Evolutionary conservation across 2,888 invertebrate species (phyloP).

Genomic region (Heteropelma amictum): DNA sequence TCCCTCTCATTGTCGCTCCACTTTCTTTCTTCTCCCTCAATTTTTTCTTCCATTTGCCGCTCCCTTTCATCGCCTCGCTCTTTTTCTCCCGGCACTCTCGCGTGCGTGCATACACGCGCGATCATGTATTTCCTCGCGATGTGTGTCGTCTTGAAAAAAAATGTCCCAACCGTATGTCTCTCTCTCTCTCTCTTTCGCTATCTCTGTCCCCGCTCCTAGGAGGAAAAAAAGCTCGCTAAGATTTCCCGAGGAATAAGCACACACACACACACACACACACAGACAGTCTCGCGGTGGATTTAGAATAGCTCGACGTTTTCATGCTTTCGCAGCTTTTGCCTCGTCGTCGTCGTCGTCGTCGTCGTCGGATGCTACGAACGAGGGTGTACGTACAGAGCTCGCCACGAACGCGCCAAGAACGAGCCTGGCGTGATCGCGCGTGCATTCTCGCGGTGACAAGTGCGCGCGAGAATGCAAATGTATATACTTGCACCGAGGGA

Average conservation of each 20-base stretch:
- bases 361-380: too few species aligned
- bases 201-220: slow-evolving; percentile 8
- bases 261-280: too few species aligned
- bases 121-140: too few species aligned
- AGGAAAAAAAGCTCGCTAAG: too few species aligned
- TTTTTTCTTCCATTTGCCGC: slow-evolving; percentile 55
- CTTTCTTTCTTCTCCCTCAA: slow-evolving; percentile 8
- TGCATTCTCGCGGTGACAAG: slow-evolving; percentile 17
- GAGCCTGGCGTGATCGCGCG: neutral
- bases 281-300: too few species aligned
- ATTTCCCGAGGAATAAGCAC: slow-evolving; percentile 24
- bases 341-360: too few species aligned
- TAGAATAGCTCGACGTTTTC: too few species aligned
- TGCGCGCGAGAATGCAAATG: neutral
- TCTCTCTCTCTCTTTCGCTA: neutral
- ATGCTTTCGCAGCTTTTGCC: too few species aligned
- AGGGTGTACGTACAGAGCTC: too few species aligned
- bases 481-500: slow-evolving; percentile 13
- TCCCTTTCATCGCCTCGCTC: neutral
- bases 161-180: too few species aligned
- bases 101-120: neutral
- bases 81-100: neutral
- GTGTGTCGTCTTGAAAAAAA: too few species aligned
- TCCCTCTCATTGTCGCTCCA: slow-evolving; percentile 38
- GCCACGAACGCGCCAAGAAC: neutral